phyloP scores from a whole-genome alignment of 2,113 vertebrate genomes.

The Phasianus colchicus region DNA sequence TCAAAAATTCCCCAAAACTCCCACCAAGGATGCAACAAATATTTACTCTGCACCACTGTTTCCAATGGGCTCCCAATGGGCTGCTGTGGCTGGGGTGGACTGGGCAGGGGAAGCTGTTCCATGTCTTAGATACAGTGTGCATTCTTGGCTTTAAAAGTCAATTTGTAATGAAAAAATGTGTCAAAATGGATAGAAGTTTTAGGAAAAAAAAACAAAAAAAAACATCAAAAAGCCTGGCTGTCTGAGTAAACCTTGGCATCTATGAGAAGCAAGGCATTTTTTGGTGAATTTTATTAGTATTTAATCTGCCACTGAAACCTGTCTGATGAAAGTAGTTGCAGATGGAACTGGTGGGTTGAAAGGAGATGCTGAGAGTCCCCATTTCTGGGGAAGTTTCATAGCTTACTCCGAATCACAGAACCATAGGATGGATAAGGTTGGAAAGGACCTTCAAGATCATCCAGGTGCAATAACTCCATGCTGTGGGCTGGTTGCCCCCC shows the following conservation, averaged over 20 bases:
- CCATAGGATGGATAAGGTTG: too few relatives aligned
- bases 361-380: not conserved
- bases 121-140: not conserved
- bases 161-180: not conserved
- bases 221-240: not conserved
- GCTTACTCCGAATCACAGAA: not conserved
- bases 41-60: not conserved
- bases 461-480: too few relatives aligned
- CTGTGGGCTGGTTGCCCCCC: too few relatives aligned
- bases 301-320: not conserved
- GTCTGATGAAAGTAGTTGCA: not conserved
- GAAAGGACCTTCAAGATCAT: too few relatives aligned
- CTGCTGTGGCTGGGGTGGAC: not conserved
- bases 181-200: not conserved
- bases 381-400: not conserved
- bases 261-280: not conserved
- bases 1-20: not conserved
- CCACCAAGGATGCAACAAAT: not conserved
- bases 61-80: not conserved
- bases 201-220: not conserved
- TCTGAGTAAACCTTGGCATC: too few relatives aligned
- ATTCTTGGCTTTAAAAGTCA: not conserved
- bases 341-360: not conserved
- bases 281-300: not conserved
- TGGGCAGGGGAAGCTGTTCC: not conserved